Conservation (phyloP, 2,888 invertebrate genomes). For the Caenorhabditis sp. region DNA sequence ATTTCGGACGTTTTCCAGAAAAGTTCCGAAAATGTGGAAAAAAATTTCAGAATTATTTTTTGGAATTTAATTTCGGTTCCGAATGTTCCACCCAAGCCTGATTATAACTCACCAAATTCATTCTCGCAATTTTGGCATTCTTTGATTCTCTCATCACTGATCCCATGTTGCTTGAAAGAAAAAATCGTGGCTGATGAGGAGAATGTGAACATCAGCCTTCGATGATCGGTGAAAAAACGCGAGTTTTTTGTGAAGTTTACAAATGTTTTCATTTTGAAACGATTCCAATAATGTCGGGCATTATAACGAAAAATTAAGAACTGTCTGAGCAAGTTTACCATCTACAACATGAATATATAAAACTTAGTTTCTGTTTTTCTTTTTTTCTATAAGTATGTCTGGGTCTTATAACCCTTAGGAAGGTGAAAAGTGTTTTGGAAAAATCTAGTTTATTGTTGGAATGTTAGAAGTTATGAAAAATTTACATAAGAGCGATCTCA, state of each 20-base stretch:
- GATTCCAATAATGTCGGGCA: constrained; percentile 27
- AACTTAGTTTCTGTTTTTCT: neutral
- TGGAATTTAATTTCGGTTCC: too few relatives aligned
- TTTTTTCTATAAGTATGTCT: too few relatives aligned
- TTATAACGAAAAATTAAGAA: constrained; percentile 2
- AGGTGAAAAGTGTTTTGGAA: too few relatives aligned
- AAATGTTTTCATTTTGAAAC: constrained; percentile 22
- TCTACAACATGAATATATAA: neutral
- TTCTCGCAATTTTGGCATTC: constrained; percentile 38
- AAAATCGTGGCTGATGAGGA: constrained; percentile 39
- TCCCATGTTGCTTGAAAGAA: constrained; percentile 42
- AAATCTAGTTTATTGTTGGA: neutral
- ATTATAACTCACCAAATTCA: constrained; percentile 35
- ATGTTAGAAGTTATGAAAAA: neutral
- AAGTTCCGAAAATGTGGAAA: too few relatives aligned
- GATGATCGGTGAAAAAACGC: neutral
- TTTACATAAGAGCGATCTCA: neutral
- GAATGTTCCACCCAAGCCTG: too few relatives aligned
- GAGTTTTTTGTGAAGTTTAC: neutral
- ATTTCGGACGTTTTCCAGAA: too few relatives aligned
- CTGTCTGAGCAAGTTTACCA: neutral
- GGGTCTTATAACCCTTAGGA: too few relatives aligned
- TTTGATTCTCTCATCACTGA: constrained; percentile 27
- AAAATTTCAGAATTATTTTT: too few relatives aligned
- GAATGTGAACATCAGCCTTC: neutral